Conservation (phyloP, 2,888 invertebrate genomes). For the Andricus curvator region DNA sequence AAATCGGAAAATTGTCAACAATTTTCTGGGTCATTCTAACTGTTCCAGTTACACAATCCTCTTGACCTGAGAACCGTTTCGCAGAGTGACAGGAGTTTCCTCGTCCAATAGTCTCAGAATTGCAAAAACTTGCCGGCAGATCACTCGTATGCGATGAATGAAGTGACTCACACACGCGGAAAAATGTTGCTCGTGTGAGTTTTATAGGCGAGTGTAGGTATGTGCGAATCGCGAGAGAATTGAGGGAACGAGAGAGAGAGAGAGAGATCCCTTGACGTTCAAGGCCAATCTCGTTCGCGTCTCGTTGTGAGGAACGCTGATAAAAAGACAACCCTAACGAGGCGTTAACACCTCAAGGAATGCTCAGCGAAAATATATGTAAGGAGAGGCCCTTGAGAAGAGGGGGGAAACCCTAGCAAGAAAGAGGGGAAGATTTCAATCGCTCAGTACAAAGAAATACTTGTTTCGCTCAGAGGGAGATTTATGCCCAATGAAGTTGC, state of each 20-base stretch:
- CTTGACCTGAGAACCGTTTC: not conserved
- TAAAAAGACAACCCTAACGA: conserved; percentile 61
- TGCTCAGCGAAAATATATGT: conserved; percentile 53
- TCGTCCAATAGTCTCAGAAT: conserved; percentile 51
- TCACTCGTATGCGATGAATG: conserved; percentile 61
- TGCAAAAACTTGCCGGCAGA: conserved; percentile 57
- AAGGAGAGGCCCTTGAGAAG: not conserved
- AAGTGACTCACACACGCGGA: conserved; percentile 50
- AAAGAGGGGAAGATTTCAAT: conserved; percentile 28
- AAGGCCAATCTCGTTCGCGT: conserved; percentile 60
- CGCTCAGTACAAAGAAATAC: conserved; percentile 33
- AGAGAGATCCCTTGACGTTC: conserved; percentile 52
- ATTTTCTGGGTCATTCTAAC: not conserved
- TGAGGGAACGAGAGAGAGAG: conserved; percentile 42
- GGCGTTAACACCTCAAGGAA: conserved; percentile 61
- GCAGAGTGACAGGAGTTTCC: conserved; percentile 51
- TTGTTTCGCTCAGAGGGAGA: conserved; percentile 24
- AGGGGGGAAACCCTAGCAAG: not conserved
- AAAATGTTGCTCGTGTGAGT: conserved; percentile 35
- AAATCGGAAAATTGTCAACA: too few relatives aligned
- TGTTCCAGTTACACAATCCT: not conserved
- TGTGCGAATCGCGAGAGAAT: conserved; percentile 13
- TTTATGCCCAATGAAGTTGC: conserved; percentile 17
- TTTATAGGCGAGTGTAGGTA: conserved; percentile 45
- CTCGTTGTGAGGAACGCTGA: conserved; percentile 59